Evolutionary conservation across 2,113 vertebrate species (phyloP).

Genomic region (Poeciliopsis turrubarensis): DNA sequence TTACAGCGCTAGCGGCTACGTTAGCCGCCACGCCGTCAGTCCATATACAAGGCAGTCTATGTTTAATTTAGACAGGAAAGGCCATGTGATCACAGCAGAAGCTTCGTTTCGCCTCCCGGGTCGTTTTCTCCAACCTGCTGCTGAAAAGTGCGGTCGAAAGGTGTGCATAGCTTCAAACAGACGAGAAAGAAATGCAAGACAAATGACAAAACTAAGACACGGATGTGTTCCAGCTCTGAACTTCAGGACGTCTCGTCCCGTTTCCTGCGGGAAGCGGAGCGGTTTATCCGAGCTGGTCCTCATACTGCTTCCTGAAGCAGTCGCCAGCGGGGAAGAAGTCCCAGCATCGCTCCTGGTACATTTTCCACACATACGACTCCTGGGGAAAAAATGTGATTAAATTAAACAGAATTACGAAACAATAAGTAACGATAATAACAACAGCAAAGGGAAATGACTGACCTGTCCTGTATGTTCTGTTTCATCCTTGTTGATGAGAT

Average conservation of each 20-base stretch:
- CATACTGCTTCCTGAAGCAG: conserved; percentile 94
- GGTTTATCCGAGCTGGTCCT: conserved; percentile 89
- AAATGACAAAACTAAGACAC: conserved; percentile 46
- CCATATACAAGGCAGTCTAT: conserved; percentile 54
- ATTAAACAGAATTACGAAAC: neutral
- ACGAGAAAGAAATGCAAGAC: conserved; percentile 49
- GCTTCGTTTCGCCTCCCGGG: neutral
- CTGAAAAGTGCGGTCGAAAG: conserved; percentile 47
- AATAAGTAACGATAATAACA: too few relatives aligned
- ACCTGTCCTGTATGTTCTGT: conserved; percentile 96
- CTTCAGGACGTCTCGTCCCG: conserved; percentile 2
- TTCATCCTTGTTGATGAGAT: conserved; percentile 95
- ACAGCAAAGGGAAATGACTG: conserved; percentile 33
- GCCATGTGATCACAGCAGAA: conserved; percentile 52
- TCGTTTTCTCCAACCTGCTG: conserved; percentile 21
- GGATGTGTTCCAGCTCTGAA: conserved; percentile 23
- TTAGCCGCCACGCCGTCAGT: conserved; percentile 48
- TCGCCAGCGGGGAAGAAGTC: conserved; percentile 94
- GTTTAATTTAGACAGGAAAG: conserved; percentile 50
- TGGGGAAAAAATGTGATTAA: conserved; percentile 35
- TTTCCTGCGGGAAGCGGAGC: neutral
- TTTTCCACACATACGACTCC: conserved; percentile 96
- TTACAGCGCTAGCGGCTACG: conserved; percentile 61
- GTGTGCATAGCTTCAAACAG: conserved; percentile 66
- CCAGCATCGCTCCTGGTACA: conserved; percentile 93